Base-by-base conservation (phyloP, 1,140 invertebrate species). In the Pseudomyrmex flavicornis region DNA sequence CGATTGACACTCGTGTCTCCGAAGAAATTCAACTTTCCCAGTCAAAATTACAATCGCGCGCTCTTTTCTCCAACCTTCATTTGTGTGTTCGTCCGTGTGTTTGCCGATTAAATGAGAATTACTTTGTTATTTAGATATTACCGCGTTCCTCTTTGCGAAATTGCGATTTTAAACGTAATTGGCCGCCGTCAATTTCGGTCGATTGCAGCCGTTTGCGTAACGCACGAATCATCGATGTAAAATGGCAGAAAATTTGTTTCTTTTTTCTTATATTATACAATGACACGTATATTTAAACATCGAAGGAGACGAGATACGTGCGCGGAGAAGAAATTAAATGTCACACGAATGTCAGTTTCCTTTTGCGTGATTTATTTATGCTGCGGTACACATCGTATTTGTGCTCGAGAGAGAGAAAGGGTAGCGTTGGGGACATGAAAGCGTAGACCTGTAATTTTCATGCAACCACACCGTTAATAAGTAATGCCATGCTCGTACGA, bases 401-500 rank as follows among this genome's bases (percentile, higher is more conserved):
- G 35, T 35, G 35, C 35, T 35, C 5, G 35, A 35, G 35, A 35
- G 35, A 35, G 35, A 35, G 35, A 35, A 35, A 35, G 5, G 35
- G 35, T 35, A 35, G 5, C 35, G 35, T 35, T 35, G 15, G 20
- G n/a, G 46, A 20, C 35, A n/a, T 17, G 75, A 56, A 79, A 59
- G 61, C 73, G 8, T 17, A 20, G 54, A 35, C 20, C 48, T 58
- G 65, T 69, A 17, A 54, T 22, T 72, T 80, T 26, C 54, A 44
- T 79, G 54, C 56, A 26, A 65, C 13, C 52, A 7, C 22, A 35
- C 13, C 35, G 20, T 70, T 59, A 80, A 80, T 80, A 80, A 50
- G 54, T 80, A 80, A 80, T n/a, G 54, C 12, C 20, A 72, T 48
- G 65, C 50, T 59, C 10, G n/a, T 59, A 59, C 22, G 66, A 50